Conservation (phyloP, 2,113 vertebrate species). For the Leuciscus idus region DNA sequence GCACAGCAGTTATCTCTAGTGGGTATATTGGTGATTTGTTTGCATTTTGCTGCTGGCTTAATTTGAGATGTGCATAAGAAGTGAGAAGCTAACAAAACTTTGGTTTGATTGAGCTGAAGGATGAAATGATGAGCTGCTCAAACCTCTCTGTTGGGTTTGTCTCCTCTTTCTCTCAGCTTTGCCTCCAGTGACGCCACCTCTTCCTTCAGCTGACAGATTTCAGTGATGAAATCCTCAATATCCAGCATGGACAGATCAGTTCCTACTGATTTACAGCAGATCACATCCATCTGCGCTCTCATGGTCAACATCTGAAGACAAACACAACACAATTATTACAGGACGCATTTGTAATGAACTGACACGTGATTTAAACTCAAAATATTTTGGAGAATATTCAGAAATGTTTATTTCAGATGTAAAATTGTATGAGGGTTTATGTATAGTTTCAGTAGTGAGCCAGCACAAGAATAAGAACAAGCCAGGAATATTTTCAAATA, state of each 20-base stretch:
- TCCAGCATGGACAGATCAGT: too few species aligned
- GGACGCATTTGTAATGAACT: neutral
- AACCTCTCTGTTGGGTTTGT: neutral
- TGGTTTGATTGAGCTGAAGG: too few species aligned
- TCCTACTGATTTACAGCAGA: conserved; percentile 3
- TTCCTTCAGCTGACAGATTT: too few species aligned
- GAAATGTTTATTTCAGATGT: neutral
- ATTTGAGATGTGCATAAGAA: too few species aligned
- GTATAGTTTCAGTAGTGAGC: neutral
- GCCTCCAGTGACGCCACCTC: too few species aligned
- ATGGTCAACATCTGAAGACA: neutral
- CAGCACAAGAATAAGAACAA: neutral
- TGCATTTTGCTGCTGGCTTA: too few species aligned
- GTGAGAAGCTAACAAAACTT: too few species aligned
- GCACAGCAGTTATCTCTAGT: too few species aligned
- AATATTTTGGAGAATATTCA: neutral
- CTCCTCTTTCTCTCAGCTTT: too few species aligned
- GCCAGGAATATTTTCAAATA: neutral
- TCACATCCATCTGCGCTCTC: neutral
- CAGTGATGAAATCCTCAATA: too few species aligned
- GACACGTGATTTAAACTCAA: neutral
- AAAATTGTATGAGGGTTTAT: neutral
- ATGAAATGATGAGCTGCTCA: neutral
- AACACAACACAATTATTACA: neutral
- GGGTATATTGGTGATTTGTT: too few species aligned